Percentiles rank a stretch among this genome's conserved stretches.
phyloP scores from a whole-genome alignment of 2,888 invertebrate genomes.

The Stenolophus ochropezus region DNA sequence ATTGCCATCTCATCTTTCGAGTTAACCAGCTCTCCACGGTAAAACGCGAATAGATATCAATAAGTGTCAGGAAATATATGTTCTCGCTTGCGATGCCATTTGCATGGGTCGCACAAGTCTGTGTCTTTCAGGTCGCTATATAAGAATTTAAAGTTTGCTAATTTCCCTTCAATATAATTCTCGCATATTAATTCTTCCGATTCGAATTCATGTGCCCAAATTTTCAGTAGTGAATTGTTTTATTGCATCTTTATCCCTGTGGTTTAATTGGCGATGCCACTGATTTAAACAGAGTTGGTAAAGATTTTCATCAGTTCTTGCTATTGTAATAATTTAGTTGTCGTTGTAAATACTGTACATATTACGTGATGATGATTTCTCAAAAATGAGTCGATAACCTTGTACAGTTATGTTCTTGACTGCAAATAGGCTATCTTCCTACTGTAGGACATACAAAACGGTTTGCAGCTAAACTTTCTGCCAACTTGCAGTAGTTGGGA shows the following conservation, averaged over 20 bases:
- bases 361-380: background rate
- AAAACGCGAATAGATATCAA: constrained; percentile 66
- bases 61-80: constrained; percentile 68
- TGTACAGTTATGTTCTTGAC: background rate
- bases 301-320: background rate
- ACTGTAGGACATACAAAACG: background rate
- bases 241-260: constrained; percentile 32
- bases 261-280: background rate
- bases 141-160: constrained; percentile 19
- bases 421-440: background rate
- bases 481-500: background rate
- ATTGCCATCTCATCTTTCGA: constrained; percentile 67
- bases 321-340: no score
- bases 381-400: background rate
- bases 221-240: background rate
- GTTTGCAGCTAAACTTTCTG: background rate
- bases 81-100: constrained; percentile 66
- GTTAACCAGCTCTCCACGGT: constrained; percentile 67
- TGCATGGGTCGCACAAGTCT: constrained; percentile 69
- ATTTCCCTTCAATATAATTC: constrained; percentile 20
- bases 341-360: no score
- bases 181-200: constrained; percentile 14
- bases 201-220: constrained; percentile 16
- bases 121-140: background rate
- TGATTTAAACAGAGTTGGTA: background rate